Conservation (phyloP, 2,113 vertebrate genomes). For the Globicephala melas region DNA sequence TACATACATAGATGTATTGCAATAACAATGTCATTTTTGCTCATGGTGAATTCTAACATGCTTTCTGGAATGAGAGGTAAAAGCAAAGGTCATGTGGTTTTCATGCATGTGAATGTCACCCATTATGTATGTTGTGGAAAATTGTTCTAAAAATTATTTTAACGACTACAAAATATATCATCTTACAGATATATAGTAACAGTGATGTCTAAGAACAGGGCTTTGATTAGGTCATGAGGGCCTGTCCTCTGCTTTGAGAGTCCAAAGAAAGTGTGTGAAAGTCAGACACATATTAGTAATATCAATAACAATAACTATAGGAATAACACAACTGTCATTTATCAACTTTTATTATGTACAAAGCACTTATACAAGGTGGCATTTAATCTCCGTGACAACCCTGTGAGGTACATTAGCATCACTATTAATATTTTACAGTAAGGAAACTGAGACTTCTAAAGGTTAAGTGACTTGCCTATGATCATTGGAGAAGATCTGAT, state of each 20-base stretch:
- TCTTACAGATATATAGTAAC: background rate
- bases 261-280: background rate
- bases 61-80: background rate
- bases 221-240: background rate
- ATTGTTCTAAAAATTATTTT: background rate
- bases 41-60: background rate
- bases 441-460: background rate
- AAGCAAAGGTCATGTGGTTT: background rate
- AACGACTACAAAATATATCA: background rate
- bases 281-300: background rate
- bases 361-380: background rate
- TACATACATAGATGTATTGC: background rate
- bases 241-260: background rate
- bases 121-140: background rate
- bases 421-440: background rate
- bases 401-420: background rate
- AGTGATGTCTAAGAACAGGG: background rate
- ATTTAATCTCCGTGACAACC: background rate
- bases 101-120: background rate
- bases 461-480: background rate
- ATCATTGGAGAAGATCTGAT: background rate
- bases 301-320: background rate
- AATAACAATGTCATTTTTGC: background rate
- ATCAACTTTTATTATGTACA: background rate
- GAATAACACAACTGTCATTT: background rate